These are phyloP conservation scores for Machimus rusticus DNA, from an alignment of 2,888 invertebrate species.

Conservation along the genomic window DNA sequence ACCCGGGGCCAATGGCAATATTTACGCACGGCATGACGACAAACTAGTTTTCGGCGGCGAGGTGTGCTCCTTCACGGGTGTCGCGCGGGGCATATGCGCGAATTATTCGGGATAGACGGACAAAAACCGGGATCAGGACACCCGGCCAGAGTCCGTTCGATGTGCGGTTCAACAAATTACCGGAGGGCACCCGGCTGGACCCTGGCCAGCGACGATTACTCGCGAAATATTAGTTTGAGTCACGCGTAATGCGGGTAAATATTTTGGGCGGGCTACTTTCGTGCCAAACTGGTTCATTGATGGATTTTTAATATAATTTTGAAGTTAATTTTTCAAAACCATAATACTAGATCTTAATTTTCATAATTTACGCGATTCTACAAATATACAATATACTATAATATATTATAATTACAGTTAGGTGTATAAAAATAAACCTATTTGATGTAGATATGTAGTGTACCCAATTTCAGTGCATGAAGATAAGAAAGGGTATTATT, in stretches of 20 bases:
- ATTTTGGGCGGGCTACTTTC: constrained; percentile 26
- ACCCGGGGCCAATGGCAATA: constrained; percentile 39
- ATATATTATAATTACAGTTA: too few species aligned
- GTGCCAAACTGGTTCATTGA: background rate
- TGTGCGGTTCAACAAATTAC: constrained; percentile 38
- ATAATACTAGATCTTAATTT: too few species aligned
- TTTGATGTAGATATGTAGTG: too few species aligned
- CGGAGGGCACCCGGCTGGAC: background rate
- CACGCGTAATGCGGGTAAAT: constrained; percentile 32
- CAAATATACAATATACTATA: too few species aligned
- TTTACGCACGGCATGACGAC: constrained; percentile 38
- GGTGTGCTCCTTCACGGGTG: background rate
- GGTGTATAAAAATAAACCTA: too few species aligned
- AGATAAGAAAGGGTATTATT: too few species aligned
- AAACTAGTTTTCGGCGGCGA: constrained; percentile 30
- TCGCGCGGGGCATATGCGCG: background rate
- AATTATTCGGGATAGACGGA: background rate
- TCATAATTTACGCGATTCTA: too few species aligned
- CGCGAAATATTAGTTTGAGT: background rate
- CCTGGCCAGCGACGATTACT: constrained; percentile 7
- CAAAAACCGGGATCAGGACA: background rate
- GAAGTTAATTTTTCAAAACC: too few species aligned
- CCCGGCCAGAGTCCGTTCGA: background rate
- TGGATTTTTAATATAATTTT: background rate
- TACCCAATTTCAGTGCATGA: too few species aligned